These are phyloP conservation scores for Dioctria rufipes DNA, from an alignment of 2,888 invertebrate species.

Conservation along the genomic window DNA sequence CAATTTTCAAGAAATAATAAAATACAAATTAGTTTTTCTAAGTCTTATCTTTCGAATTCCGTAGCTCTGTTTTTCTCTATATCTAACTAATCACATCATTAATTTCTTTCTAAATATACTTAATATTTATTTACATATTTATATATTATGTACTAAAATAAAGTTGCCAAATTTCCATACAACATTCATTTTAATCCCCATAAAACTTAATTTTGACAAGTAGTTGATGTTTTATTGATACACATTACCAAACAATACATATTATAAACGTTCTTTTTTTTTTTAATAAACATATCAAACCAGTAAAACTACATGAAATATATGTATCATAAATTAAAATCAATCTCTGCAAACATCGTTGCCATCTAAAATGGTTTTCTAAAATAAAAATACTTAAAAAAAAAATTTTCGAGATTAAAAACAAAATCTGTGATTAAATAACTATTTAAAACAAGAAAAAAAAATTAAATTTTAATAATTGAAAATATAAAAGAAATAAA, in stretches of 20 bases:
- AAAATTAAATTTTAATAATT: conserved; percentile 7
- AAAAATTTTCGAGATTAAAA: conserved; percentile 23
- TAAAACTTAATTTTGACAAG: not conserved
- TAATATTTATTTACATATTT: no score
- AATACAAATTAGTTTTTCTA: no score
- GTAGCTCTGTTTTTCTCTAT: no score
- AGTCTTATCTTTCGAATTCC: no score
- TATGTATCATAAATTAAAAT: not conserved
- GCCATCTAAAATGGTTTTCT: not conserved
- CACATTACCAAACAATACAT: not conserved
- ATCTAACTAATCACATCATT: no score
- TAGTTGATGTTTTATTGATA: not conserved
- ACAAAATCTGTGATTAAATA: conserved; percentile 31
- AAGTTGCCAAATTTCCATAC: no score
- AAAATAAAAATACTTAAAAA: not conserved
- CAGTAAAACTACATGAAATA: not conserved
- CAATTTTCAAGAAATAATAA: no score
- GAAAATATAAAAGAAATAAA: not conserved
- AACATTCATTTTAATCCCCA: no score
- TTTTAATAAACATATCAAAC: not conserved
- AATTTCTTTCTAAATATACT: no score
- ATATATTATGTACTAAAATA: no score
- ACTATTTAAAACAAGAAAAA: conserved; percentile 23
- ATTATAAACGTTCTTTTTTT: not conserved
- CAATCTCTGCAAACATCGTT: not conserved